Percentiles rank a stretch among this genome's conserved stretches.
Conservation (phyloP, 2,797 vertebrate genomes). For the Agapornis canus region DNA sequence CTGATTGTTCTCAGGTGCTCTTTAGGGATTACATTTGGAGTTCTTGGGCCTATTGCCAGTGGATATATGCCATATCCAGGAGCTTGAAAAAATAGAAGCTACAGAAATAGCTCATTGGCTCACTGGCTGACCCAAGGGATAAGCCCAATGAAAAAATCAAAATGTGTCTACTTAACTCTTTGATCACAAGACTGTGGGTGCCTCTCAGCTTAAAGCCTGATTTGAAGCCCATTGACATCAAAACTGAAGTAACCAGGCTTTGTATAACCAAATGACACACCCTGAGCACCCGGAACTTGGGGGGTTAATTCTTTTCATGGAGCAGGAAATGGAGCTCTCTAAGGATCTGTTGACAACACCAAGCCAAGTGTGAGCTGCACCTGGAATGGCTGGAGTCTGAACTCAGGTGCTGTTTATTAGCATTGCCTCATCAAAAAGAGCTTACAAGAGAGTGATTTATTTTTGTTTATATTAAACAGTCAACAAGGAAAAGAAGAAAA, state of each 20-base stretch:
- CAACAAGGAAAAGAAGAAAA: conserved; percentile 24
- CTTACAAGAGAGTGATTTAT: not conserved
- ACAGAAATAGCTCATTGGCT: not conserved
- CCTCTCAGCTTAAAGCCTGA: not conserved
- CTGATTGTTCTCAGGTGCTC: not conserved
- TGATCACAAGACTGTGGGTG: not conserved
- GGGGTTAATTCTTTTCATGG: not conserved
- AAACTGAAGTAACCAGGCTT: not conserved
- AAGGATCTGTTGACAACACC: not conserved
- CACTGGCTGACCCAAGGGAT: not conserved
- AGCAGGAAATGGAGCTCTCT: not conserved
- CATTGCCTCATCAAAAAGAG: conserved; percentile 10
- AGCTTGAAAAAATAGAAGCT: not conserved
- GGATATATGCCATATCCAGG: not conserved
- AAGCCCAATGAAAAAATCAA: not conserved
- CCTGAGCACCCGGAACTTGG: not conserved
- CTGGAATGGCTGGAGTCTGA: conserved; percentile 32
- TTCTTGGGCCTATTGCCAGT: not conserved
- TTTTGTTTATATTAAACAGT: not conserved
- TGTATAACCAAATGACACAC: not conserved
- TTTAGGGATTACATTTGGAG: not conserved
- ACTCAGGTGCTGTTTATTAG: conserved; percentile 9
- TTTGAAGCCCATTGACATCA: not conserved
- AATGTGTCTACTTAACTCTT: not conserved
- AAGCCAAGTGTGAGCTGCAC: conserved; percentile 21